Percentiles rank a stretch among this genome's conserved stretches.
phyloP scores from a whole-genome alignment of 30 jellyfish, hydroid and myxozoan genomes.

The Morbakka virulenta region DNA sequence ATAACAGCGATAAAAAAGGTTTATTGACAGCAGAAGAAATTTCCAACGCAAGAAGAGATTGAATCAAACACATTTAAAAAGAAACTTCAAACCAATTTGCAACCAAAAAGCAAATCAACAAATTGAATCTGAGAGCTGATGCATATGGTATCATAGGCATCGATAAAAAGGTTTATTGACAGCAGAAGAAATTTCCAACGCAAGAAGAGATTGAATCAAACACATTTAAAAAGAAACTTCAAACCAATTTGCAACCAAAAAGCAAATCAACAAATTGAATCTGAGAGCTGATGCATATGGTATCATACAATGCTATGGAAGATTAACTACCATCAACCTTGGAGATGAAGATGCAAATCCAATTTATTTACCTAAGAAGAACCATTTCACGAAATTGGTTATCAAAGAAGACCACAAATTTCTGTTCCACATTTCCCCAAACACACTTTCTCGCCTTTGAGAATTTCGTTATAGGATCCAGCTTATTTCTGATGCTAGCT shows the following conservation, averaged over 20 bases:
- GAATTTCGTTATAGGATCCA: too few species aligned
- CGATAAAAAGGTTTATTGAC: too few species aligned
- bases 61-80: not conserved
- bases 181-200: too few species aligned
- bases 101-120: not conserved
- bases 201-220: too few species aligned
- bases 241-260: too few species aligned
- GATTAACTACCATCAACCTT: not conserved
- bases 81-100: not conserved
- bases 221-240: too few species aligned
- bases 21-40: not conserved
- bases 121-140: not conserved
- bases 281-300: slow-evolving; percentile 35
- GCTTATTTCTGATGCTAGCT: too few species aligned
- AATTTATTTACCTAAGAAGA: not conserved
- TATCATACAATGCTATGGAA: slow-evolving; percentile 14
- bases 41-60: not conserved
- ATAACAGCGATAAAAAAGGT: too few species aligned
- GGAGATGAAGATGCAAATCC: slow-evolving; percentile 3
- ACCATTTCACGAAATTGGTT: not conserved
- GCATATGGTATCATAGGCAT: too few species aligned
- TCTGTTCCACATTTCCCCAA: not conserved
- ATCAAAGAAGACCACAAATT: slow-evolving; percentile 3
- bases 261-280: too few species aligned
- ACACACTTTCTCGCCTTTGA: too few species aligned